These are phyloP conservation scores for Drosophila multiciliata DNA, from an alignment of 2,888 invertebrate species.

Conservation along the genomic window DNA sequence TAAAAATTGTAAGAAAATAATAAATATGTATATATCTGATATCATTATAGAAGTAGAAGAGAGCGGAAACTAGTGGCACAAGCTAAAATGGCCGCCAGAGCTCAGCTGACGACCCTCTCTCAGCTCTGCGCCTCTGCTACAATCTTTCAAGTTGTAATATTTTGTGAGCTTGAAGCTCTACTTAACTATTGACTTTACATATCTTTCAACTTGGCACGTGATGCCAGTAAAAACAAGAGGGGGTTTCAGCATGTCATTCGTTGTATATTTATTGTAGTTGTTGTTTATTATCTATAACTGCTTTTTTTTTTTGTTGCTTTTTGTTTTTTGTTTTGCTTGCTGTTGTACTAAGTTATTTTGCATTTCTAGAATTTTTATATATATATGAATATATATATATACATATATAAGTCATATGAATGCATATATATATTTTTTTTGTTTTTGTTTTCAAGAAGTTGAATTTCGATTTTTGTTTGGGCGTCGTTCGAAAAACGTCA, in stretches of 20 bases:
- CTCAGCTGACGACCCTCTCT: constrained; percentile 36
- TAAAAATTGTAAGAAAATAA: constrained; percentile 10
- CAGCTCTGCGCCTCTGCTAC: constrained; percentile 40
- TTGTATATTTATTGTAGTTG: constrained; percentile 65
- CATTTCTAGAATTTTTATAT: constrained; percentile 43
- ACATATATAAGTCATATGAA: constrained; percentile 36
- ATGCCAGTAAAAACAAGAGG: constrained; percentile 74
- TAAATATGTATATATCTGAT: constrained; percentile 26
- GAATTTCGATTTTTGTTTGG: constrained; percentile 86
- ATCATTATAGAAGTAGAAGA: constrained; percentile 34
- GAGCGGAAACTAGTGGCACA: constrained; percentile 48
- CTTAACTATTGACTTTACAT: constrained; percentile 33
- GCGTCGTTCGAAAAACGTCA: constrained; percentile 85
- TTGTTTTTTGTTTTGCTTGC: constrained; percentile 17
- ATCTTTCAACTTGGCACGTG: constrained; percentile 28
- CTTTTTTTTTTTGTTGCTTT: constrained; percentile 21
- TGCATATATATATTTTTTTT: constrained; percentile 51
- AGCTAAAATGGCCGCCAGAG: constrained; percentile 40
- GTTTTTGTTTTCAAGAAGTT: constrained; percentile 85
- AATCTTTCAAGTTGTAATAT: constrained; percentile 15
- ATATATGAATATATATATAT: constrained; percentile 33
- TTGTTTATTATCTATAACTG: constrained; percentile 65
- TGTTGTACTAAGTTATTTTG: constrained; percentile 26
- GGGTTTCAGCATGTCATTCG: constrained; percentile 77
- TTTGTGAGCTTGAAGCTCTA: constrained; percentile 8